Evolutionary conservation across 2,797 vertebrate species (phyloP).

Genomic region (Poeciliopsis infans): DNA sequence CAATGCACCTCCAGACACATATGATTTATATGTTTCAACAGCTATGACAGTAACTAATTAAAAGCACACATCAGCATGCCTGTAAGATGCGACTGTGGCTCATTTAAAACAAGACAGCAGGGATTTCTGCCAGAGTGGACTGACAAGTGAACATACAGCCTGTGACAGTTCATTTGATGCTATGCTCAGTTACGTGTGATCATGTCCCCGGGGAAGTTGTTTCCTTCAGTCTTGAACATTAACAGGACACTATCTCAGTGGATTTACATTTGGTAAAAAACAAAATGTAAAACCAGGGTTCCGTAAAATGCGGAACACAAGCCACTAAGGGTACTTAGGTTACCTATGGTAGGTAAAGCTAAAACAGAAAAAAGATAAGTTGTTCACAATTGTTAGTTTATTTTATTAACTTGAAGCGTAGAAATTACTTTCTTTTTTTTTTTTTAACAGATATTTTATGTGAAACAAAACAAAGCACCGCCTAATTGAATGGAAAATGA

Average conservation of each 20-base stretch:
- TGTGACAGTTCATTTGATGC: constrained; percentile 28
- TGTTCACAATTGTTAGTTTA: not conserved
- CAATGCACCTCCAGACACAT: constrained; percentile 14
- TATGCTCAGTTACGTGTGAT: constrained; percentile 16
- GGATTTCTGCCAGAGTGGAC: constrained; percentile 27
- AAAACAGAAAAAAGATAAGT: not conserved
- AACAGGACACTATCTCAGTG: constrained; percentile 12
- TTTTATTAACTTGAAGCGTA: no score
- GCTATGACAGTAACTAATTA: constrained; percentile 34
- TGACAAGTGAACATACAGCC: constrained; percentile 36
- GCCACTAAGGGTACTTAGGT: not conserved
- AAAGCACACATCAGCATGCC: constrained; percentile 11
- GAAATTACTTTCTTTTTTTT: no score
- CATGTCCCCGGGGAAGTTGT: constrained; percentile 11
- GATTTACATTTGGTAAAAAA: not conserved
- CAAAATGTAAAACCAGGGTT: not conserved
- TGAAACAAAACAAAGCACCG: not conserved
- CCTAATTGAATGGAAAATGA: not conserved
- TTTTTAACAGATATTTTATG: not conserved
- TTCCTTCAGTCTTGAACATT: constrained; percentile 32
- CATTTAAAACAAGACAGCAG: constrained; percentile 28
- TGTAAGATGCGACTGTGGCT: constrained; percentile 19
- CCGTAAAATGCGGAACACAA: no score
- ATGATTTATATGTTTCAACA: constrained; percentile 24
- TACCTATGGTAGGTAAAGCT: not conserved